Evolutionary conservation across 2,113 vertebrate species (phyloP), one percentile per base, ranked within the genome.

Genomic region (Hylia prasina): DNA sequence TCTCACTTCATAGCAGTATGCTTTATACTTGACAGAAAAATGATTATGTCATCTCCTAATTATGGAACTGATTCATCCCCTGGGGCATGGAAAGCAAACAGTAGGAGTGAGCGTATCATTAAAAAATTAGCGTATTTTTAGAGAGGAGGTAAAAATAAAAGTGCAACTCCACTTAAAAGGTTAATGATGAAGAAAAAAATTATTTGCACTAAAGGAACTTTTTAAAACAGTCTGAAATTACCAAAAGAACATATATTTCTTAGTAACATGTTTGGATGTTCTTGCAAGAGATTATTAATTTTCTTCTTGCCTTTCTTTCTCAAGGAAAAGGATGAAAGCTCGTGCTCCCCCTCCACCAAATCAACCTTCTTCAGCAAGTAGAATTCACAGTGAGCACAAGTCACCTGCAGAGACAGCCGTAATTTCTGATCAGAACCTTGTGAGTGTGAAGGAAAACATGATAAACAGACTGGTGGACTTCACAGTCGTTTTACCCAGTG

Each of bases 281-380:
- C 20, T 37, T 6, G 0, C 0, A 1, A 57, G 12, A 70, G 80
- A 58, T 72, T 33, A 15, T 6, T 80, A 5, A 83, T 69, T 88
- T 70, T 69, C 8, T 87, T 61, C 18, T 91, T 92, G 15, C 45
- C 33, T 79, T 90, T 84, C 7, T 66, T 94, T 92, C 54, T 95
- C 12, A 88, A 99, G 99, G 94, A 98, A 95, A 97, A 99, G 94
- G 97, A 99, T 99, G 98, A 99, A 99, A 98, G 97, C 98, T 22
- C 98, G 97, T 0, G 99, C 99, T 37, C 98, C 98, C 8, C 96
- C 96, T 83, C 98, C 99, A 4, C 98, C 98, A 85, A 99, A 98
- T 7, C 99, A 98, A 13, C 92, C 73, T 93, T 95, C 98, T 4
- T 83, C 98, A 61, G 93, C 97, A 15, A 98, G 97, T 19, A 97